Base-by-base conservation (phyloP, 2,888 invertebrate genomes). In the Hipparchia sbordonii region DNA sequence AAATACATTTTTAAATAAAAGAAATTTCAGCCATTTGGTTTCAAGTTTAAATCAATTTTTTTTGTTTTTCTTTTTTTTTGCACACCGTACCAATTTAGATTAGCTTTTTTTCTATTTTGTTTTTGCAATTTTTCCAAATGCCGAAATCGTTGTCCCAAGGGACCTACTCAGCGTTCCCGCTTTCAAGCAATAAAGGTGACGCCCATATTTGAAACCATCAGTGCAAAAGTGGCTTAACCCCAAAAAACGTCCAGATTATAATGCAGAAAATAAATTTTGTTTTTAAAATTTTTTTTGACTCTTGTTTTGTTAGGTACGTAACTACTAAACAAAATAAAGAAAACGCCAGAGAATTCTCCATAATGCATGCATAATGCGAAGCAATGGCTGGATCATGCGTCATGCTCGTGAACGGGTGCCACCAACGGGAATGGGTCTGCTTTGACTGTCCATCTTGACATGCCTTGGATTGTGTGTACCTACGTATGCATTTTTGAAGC, bases 31-130 rank as follows among this genome's bases (percentile, higher is more conserved):
- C 5, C n/a, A 23, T 56, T n/a, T n/a, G 12, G n/a, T 56, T 57
- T 52, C 3, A 56, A 6, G 33, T n/a, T 54, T 33, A 67, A 12
- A 13, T 48, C 45, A 46, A 39, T 76, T 54, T 54, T 61, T 9
- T 33, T 33, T 33, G 1, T 61, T 12, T 52, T 52, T 9, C 45
- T 45, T 6, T 57, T 79, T 79, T 77, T 81, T 68, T 88, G 84
- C 82, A 2, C 6, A 84, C 88, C 76, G 60, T 89, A 88, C 87
- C 89, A 87, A 91, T 91, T 91, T 88, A 90, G 90, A 90, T 90
- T 91, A 91, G 86, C 87, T 80, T 78, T 80, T 76, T 80, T 81
- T 82, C 84, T 83, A 85, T 87, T 89, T 88, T 86, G 82, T 84
- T 83, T 82, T 85, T 86, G 82, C 84, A 84, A 83, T 87, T 89